Evolutionary conservation across 2,797 vertebrate species (phyloP).

Genomic region (Intellagama lesueurii): DNA sequence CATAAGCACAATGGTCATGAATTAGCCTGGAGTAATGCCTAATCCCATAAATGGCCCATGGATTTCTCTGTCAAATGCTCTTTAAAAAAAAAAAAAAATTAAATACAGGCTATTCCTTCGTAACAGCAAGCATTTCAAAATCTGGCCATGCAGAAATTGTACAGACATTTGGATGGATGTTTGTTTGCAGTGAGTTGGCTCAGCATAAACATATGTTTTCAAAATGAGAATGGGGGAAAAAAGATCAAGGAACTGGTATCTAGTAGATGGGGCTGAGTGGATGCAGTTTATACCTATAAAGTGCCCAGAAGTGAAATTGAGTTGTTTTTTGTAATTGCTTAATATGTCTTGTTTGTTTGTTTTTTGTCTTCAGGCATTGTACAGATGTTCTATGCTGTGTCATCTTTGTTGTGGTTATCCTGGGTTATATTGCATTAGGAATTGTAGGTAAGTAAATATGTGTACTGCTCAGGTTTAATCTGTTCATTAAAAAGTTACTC

Average conservation of each 20-base stretch:
- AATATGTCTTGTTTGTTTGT: conserved; percentile 29
- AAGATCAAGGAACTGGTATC: conserved; percentile 4
- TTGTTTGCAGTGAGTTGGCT: not conserved
- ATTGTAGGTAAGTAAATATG: conserved; percentile 88
- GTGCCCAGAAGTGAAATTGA: not conserved
- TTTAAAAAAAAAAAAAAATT: too few species aligned
- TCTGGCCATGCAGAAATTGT: not conserved
- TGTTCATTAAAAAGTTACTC: not conserved
- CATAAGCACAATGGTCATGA: not conserved
- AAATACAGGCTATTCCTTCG: not conserved
- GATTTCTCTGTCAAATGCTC: not conserved
- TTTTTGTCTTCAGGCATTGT: conserved; percentile 83
- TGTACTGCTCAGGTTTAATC: conserved; percentile 23
- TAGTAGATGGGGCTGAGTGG: not conserved
- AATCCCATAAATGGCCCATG: not conserved
- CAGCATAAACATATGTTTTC: not conserved
- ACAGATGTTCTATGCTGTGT: conserved; percentile 93
- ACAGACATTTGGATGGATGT: not conserved
- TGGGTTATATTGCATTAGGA: conserved; percentile 91
- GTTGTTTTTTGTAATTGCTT: conserved; percentile 41
- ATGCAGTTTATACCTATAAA: not conserved
- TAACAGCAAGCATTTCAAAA: not conserved
- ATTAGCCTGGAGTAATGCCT: not conserved
- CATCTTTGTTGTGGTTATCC: conserved; percentile 90
- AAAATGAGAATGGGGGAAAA: not conserved